Evolutionary conservation across 2,113 vertebrate species (phyloP).

Genomic region (Brachyhypopomus gauderio): DNA sequence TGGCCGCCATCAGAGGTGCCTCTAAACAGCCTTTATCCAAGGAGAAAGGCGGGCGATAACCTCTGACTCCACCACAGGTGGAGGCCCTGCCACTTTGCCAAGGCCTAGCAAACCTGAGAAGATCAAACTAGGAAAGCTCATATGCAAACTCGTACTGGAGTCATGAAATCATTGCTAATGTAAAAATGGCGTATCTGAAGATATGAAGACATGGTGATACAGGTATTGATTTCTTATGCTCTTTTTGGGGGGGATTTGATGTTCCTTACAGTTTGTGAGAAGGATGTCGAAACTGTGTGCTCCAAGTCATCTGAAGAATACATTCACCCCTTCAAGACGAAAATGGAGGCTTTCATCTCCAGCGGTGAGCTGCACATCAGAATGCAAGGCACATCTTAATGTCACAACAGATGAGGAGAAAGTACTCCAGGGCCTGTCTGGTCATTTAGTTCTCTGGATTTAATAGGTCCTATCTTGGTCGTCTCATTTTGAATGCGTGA

Average conservation of each 20-base stretch:
- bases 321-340: constrained; percentile 92
- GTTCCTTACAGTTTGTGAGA: constrained; percentile 83
- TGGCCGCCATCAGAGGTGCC: constrained; percentile 67
- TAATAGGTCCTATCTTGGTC: neutral
- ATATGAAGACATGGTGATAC: too few relatives aligned
- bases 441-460: constrained; percentile 10
- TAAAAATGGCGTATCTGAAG: too few relatives aligned
- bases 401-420: neutral
- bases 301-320: constrained; percentile 83
- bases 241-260: neutral
- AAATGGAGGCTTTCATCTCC: constrained; percentile 84
- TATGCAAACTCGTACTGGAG: too few relatives aligned
- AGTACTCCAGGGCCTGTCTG: neutral
- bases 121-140: too few relatives aligned
- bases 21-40: constrained; percentile 61
- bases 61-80: constrained; percentile 61
- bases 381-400: neutral
- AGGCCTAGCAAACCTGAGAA: too few relatives aligned
- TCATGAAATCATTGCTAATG: too few relatives aligned
- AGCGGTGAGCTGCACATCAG: constrained; percentile 76
- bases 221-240: neutral
- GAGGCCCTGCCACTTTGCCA: constrained; percentile 22
- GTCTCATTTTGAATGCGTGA: constrained; percentile 14
- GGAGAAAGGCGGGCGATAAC: constrained; percentile 61
- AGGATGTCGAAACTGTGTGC: constrained; percentile 81